Conservation (phyloP, 2,888 invertebrate genomes). For the Mimachlamys varia region DNA sequence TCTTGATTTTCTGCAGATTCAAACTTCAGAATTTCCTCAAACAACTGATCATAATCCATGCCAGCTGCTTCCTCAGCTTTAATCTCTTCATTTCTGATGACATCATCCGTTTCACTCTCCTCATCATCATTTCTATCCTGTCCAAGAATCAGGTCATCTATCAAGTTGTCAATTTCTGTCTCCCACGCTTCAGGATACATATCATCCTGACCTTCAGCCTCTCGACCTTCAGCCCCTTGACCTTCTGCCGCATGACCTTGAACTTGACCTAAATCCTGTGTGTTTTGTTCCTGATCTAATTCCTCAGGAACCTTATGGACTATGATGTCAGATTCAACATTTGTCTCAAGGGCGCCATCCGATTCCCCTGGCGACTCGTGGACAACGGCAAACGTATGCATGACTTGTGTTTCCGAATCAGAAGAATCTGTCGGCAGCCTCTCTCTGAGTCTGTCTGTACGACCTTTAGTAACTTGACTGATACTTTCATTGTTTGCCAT, state of each 20-base stretch:
- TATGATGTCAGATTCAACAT: neutral
- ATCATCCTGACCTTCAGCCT: neutral
- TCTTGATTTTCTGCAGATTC: neutral
- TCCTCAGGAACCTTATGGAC: neutral
- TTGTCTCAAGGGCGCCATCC: neutral
- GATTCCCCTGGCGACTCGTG: conserved; percentile 6
- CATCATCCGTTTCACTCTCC: neutral
- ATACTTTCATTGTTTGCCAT: neutral
- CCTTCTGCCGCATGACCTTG: neutral
- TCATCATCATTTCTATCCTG: neutral
- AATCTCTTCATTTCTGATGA: neutral
- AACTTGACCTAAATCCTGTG: neutral
- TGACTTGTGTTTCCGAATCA: neutral
- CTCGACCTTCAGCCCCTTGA: neutral
- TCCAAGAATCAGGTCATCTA: conserved; percentile 2
- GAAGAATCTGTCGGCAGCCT: neutral
- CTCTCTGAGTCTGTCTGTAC: conserved; percentile 13
- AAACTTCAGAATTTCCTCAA: neutral
- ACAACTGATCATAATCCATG: neutral
- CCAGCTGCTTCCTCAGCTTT: neutral
- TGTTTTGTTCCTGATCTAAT: neutral
- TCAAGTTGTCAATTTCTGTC: neutral
- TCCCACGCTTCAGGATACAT: neutral
- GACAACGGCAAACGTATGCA: conserved; percentile 3
- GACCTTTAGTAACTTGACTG: neutral